These are phyloP conservation scores for Drosophila setifemur DNA, from an alignment of 1,140 invertebrate species.

Conservation along the genomic window DNA sequence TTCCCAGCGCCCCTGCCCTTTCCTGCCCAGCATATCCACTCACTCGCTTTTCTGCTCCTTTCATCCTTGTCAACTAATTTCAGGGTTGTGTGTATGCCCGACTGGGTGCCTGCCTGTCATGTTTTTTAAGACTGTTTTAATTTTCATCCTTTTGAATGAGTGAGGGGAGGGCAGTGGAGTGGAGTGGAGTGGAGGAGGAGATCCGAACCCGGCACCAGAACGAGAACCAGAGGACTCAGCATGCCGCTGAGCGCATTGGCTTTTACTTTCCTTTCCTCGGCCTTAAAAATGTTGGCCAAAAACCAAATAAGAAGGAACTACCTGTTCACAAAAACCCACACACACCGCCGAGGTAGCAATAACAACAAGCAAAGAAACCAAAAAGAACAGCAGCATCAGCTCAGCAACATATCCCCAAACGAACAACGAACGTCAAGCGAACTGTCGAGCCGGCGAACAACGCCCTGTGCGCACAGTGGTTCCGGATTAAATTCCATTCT, in stretches of 20 bases:
- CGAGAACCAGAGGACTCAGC: neutral
- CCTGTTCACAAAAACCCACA: conserved; percentile 76
- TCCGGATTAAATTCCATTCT: conserved; percentile 1
- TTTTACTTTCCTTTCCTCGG: conserved; percentile 66
- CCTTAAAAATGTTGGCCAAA: conserved; percentile 73
- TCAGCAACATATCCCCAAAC: conserved; percentile 28
- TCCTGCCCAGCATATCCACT: conserved; percentile 4
- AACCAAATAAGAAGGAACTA: conserved; percentile 67
- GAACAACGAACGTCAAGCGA: conserved; percentile 32
- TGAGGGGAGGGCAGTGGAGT: neutral
- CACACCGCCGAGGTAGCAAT: conserved; percentile 48
- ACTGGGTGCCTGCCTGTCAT: conserved; percentile 54
- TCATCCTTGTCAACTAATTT: conserved; percentile 80
- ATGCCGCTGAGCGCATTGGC: conserved; percentile 26
- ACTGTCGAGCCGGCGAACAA: conserved; percentile 31
- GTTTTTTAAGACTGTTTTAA: conserved; percentile 78
- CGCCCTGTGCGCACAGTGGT: conserved; percentile 37
- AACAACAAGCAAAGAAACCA: neutral
- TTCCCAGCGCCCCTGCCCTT: neutral
- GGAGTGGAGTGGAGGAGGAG: too few relatives aligned
- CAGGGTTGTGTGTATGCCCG: conserved; percentile 52
- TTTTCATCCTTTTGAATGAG: conserved; percentile 52
- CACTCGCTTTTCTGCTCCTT: conserved; percentile 39
- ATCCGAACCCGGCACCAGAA: too few relatives aligned
- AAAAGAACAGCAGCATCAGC: neutral